phyloP scores from a whole-genome alignment of 2,888 invertebrate genomes.

The Zygogramma bicolorata region DNA sequence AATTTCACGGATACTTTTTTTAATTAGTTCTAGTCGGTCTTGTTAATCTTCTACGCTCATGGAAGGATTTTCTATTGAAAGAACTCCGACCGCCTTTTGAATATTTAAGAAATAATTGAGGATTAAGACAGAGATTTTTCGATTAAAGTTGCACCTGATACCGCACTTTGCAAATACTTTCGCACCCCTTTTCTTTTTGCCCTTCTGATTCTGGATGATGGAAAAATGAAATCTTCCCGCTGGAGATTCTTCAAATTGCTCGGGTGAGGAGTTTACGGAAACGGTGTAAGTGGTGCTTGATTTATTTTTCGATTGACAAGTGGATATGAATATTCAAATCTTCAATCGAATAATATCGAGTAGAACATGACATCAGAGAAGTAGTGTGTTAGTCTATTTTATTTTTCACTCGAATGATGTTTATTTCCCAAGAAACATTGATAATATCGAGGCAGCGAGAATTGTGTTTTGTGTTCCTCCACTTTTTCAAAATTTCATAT shows the following conservation, averaged over 20 bases:
- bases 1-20: not conserved
- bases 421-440: no score
- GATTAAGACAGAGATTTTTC: constrained; percentile 61
- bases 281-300: not conserved
- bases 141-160: constrained; percentile 61
- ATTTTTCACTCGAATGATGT: no score
- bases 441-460: no score
- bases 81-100: constrained; percentile 52
- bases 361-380: no score
- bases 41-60: constrained; percentile 20
- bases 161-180: constrained; percentile 50
- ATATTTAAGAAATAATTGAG: constrained; percentile 61
- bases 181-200: constrained; percentile 42
- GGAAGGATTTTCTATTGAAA: constrained; percentile 42
- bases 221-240: constrained; percentile 26
- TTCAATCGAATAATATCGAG: no score
- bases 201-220: constrained; percentile 31
- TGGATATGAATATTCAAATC: not conserved
- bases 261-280: not conserved
- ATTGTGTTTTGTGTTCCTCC: no score
- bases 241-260: constrained; percentile 15
- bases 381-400: no score
- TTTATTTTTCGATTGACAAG: not conserved
- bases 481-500: no score
- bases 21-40: not conserved